Conservation (phyloP, 2,113 vertebrate species). For the Pogona vitticeps region DNA sequence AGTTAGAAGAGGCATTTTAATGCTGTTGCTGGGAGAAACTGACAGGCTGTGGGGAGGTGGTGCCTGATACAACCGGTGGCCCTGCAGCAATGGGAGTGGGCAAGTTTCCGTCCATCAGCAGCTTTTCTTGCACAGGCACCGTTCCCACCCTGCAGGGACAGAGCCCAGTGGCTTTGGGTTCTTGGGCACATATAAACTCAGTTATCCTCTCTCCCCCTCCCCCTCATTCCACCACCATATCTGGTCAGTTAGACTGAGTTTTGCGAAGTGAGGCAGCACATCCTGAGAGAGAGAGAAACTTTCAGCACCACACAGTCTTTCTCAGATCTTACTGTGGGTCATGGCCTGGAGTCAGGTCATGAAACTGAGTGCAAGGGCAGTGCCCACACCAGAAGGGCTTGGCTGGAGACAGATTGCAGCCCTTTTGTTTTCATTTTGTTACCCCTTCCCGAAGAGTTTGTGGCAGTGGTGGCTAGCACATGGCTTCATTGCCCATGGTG, state of each 20-base stretch:
- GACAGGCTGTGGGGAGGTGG: background rate
- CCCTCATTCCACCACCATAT: too few relatives aligned
- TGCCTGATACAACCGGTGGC: conserved; percentile 15
- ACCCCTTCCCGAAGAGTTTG: background rate
- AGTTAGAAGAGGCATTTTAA: background rate
- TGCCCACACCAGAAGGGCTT: background rate
- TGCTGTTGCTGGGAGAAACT: conserved; percentile 35
- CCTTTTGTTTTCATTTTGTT: background rate
- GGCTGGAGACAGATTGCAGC: background rate
- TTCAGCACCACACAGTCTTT: background rate
- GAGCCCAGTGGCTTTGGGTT: background rate
- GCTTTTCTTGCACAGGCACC: background rate
- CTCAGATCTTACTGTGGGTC: background rate
- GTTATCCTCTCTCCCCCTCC: too few relatives aligned
- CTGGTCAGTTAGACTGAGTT: too few relatives aligned
- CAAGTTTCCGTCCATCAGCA: conserved; percentile 6
- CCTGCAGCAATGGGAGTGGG: background rate
- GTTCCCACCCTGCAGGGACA: background rate
- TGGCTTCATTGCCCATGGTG: background rate
- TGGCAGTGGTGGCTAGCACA: background rate
- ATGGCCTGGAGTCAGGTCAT: background rate
- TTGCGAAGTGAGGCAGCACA: too few relatives aligned
- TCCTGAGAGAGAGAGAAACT: background rate
- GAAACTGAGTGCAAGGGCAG: background rate
- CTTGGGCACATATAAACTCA: background rate